phyloP scores from a whole-genome alignment of 1,140 invertebrate genomes.

The Homalodisca vitripennis region DNA sequence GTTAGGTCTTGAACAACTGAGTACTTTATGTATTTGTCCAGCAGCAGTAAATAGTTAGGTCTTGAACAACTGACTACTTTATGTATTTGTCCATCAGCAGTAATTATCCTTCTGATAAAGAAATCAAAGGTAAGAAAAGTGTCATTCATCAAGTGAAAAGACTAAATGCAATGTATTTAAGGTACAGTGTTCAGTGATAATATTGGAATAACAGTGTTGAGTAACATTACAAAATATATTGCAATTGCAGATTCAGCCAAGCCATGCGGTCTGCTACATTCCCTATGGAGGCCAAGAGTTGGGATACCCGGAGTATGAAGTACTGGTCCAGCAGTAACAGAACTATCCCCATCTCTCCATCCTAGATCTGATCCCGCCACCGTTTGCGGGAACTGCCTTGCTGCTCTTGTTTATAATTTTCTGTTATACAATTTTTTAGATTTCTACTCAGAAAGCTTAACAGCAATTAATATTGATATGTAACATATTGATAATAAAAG shows the following conservation, averaged over 20 bases:
- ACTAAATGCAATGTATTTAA: no score
- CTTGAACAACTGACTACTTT: no score
- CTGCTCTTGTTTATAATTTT: neutral
- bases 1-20: no score
- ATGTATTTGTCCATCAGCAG: no score
- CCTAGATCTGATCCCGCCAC: neutral
- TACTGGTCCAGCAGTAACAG: slow-evolving; percentile 55
- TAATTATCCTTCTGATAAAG: no score
- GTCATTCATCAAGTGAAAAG: no score
- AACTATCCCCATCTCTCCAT: neutral
- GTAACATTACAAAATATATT: no score
- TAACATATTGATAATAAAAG: neutral
- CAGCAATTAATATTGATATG: neutral
- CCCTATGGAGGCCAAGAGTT: slow-evolving; percentile 68
- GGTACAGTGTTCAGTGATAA: no score
- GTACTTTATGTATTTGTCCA: no score
- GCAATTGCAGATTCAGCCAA: slow-evolving; percentile 65
- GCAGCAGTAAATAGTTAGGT: no score
- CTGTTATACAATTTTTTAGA: neutral
- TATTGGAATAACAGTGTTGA: no score
- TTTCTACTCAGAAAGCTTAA: neutral
- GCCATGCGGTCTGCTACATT: slow-evolving; percentile 69
- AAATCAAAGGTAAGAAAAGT: no score
- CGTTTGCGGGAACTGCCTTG: neutral
- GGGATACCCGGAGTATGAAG: slow-evolving; percentile 71